Evolutionary conservation across 2,113 vertebrate genomes (phyloP).

Genomic region (Hirundichthys speculiger): DNA sequence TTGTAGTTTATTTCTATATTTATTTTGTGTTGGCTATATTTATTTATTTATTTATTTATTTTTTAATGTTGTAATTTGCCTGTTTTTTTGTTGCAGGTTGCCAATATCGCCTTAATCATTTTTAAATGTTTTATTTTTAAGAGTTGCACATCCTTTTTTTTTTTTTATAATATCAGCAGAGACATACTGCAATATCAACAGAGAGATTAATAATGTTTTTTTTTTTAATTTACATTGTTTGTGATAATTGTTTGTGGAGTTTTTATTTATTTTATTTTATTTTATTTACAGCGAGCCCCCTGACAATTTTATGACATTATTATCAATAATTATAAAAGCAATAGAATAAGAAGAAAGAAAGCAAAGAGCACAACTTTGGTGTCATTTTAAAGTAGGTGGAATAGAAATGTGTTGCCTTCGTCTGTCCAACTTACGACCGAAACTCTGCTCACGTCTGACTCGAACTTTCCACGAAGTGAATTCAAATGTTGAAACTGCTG

Average conservation of each 20-base stretch:
- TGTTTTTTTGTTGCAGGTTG: constrained; percentile 80
- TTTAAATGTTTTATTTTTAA: constrained; percentile 82
- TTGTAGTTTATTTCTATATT: constrained; percentile 37
- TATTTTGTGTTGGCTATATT: constrained; percentile 6
- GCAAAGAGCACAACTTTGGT: constrained; percentile 91
- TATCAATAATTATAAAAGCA: constrained; percentile 89
- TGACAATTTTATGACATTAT: constrained; percentile 62
- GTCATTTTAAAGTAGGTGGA: constrained; percentile 76
- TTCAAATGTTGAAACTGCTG: constrained; percentile 17
- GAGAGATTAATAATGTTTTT: constrained; percentile 76
- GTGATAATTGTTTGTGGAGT: constrained; percentile 63
- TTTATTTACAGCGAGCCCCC: constrained; percentile 25
- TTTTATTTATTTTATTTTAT: constrained; percentile 73
- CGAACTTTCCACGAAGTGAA: constrained; percentile 27
- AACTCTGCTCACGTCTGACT: constrained; percentile 46
- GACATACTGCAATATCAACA: constrained; percentile 57
- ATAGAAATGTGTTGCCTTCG: constrained; percentile 81
- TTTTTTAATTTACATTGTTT: constrained; percentile 67
- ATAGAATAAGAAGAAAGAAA: constrained; percentile 85
- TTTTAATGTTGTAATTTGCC: constrained; percentile 44
- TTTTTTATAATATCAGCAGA: constrained; percentile 52
- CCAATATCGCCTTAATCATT: constrained; percentile 91
- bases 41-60: constrained; percentile 32
- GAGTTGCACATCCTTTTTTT: constrained; percentile 34
- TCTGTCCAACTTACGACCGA: constrained; percentile 65